Base-by-base conservation (phyloP, 1,140 invertebrate species). In the Galendromus occidentalis region DNA sequence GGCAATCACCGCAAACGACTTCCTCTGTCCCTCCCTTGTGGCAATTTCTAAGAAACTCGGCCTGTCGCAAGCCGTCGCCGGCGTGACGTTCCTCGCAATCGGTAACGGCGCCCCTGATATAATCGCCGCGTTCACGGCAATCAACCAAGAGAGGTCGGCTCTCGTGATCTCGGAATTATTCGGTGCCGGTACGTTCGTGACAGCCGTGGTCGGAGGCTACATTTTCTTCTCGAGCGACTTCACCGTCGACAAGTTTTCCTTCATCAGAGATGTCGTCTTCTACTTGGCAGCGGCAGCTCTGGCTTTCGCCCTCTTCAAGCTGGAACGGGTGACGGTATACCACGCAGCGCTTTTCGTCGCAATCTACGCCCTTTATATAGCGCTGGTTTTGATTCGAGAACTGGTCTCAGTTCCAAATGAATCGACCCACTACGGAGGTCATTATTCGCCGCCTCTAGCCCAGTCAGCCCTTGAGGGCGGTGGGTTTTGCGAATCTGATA, bases 11-110 rank as follows among this genome's bases (percentile, higher is more conserved):
- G 51, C 51, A 17, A 59, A 59, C 51, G 51, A 59, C 25, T 59
- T 20, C 33, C 51, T 59, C 1, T 59, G 51, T 25, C 51, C 51
- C 1, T 59, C 51, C 22, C 25, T 59, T 17, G 51, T 59, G 22
- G 51, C 51, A 6, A 59, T 59, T 59, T 59, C 51, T 17, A 59
- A 59, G 20, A 59, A 59, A 33, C 51, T 59, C 22, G 51, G 22
- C 9, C 33, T 59, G 2, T 59, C 51, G 22, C 51, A 59, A 25
- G 51, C 51, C 4, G 51, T 59, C 12, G 51, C 51, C 51, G 51
- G 51, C 2, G 51, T 59, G 22, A 59, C 51, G 51, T 59, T 59
- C 22, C 51, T 59, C 22, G 51, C 51, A 17, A 59, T 59, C 33
- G 51, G 51, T 22, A 59, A 59, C 9, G 51, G 51, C 6, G 51